Base-by-base conservation (phyloP, 2,797 vertebrate genomes). In the Oophaga sylvatica region DNA sequence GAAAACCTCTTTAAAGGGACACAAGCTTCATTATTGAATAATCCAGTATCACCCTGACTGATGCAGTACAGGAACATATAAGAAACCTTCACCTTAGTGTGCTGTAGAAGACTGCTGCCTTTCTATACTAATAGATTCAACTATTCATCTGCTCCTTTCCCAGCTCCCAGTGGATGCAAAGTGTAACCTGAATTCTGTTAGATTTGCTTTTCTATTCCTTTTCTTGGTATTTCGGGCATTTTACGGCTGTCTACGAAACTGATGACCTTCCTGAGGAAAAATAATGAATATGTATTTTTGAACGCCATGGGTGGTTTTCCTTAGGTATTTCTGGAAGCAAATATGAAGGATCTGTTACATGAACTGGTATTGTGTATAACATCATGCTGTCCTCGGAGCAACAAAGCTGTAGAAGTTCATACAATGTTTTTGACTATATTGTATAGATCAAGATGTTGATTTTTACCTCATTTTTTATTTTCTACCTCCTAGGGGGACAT, bases 251-350 rank as follows among this genome's bases (percentile, higher is more conserved):
- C 77, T 80, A 53, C 65, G 73, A 59, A 82, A 81, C 70, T 87
- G n/a, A 22, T 81, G 79, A 86, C 71, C 85, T 87, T 87, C 59
- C 45, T 65, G 67, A 56, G 48, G 41, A 81, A 63, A 82, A 87
- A 76, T 87, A 87, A 81, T 77, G 83, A 87, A 87, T 78, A 68
- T 75, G 71, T 83, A 76, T 59, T 78, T 67, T 60, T 59, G 45
- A 59, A 67, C 73, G 20, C 63, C 45, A 76, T 76, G 80, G 80
- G 86, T 77, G 80, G 70, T 82, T 76, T 53, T 56, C 19, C 26
- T 53, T 17, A 31, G n/a, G 35, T 84, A 77, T 77, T 48, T 53
- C 22, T 22, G 19, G 62, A 88, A 78, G 59, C 19, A 60, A 31
- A 68, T 53, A 80, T 48, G 56, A 15, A 80, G 59, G 13, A 79